These are phyloP conservation scores for Gnathonemus longibarbis DNA, from an alignment of 2,113 vertebrate species.

Conservation along the genomic window DNA sequence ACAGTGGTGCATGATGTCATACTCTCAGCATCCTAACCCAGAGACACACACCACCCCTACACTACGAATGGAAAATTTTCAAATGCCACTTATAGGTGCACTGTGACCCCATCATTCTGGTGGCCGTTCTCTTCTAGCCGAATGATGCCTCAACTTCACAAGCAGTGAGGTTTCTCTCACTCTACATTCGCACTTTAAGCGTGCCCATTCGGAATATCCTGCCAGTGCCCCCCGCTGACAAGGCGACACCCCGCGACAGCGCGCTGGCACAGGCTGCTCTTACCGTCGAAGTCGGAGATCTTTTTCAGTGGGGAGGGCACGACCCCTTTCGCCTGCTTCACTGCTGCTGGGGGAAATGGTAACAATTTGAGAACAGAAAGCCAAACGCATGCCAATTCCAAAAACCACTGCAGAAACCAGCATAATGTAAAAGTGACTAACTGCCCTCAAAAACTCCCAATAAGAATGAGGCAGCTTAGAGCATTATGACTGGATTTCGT, in stretches of 20 bases:
- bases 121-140: background rate
- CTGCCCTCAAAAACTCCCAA: background rate
- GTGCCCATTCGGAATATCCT: background rate
- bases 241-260: background rate
- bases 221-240: background rate
- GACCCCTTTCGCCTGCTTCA: conserved; percentile 62
- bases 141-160: background rate
- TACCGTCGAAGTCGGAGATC: conserved; percentile 64
- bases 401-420: background rate
- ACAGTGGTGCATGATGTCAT: background rate
- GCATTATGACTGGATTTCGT: background rate
- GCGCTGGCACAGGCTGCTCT: conserved; percentile 16
- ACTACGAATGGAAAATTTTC: background rate
- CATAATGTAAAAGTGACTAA: conserved; percentile 4
- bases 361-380: background rate
- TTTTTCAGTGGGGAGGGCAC: conserved; percentile 63
- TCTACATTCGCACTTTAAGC: background rate
- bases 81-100: background rate
- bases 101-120: background rate
- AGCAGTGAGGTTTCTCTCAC: background rate
- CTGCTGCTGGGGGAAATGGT: conserved; percentile 46
- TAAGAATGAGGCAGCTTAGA: background rate
- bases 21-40: background rate
- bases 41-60: background rate
- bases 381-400: background rate